phyloP scores from a whole-genome alignment of 2,113 vertebrate species.

The Ranitomeya imitator region DNA sequence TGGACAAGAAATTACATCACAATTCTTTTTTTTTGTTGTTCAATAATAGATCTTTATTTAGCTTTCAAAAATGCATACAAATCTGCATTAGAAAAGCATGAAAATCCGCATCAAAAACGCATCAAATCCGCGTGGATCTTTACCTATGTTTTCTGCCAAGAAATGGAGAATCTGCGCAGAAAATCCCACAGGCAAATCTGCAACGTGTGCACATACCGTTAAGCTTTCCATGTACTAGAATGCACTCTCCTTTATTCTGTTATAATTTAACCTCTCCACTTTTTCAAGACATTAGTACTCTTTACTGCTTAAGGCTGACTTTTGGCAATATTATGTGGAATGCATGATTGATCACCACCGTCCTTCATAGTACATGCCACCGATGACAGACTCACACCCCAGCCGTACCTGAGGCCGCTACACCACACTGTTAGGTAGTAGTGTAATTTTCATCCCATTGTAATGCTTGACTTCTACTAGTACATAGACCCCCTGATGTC shows the following conservation, averaged over 20 bases:
- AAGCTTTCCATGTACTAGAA: not conserved
- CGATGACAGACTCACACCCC: constrained; percentile 47
- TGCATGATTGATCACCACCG: constrained; percentile 52
- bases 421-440: constrained; percentile 31
- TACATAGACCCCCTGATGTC: constrained; percentile 33
- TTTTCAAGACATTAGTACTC: not conserved
- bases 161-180: too few relatives aligned
- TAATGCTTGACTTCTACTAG: constrained; percentile 16
- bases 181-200: too few relatives aligned
- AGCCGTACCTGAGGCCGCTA: constrained; percentile 52
- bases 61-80: too few relatives aligned
- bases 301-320: constrained; percentile 41
- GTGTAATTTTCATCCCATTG: constrained; percentile 16
- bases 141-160: too few relatives aligned
- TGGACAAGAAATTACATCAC: too few relatives aligned
- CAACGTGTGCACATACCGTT: too few relatives aligned
- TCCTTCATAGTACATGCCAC: constrained; percentile 54
- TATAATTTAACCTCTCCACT: not conserved
- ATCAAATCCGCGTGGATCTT: too few relatives aligned
- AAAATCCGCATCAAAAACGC: too few relatives aligned
- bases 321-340: constrained; percentile 36
- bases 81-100: too few relatives aligned
- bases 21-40: too few relatives aligned
- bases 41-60: too few relatives aligned
- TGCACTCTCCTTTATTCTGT: not conserved